phyloP scores from a whole-genome alignment of 2,113 vertebrate species.

The Xenotilapia caudafasciata region DNA sequence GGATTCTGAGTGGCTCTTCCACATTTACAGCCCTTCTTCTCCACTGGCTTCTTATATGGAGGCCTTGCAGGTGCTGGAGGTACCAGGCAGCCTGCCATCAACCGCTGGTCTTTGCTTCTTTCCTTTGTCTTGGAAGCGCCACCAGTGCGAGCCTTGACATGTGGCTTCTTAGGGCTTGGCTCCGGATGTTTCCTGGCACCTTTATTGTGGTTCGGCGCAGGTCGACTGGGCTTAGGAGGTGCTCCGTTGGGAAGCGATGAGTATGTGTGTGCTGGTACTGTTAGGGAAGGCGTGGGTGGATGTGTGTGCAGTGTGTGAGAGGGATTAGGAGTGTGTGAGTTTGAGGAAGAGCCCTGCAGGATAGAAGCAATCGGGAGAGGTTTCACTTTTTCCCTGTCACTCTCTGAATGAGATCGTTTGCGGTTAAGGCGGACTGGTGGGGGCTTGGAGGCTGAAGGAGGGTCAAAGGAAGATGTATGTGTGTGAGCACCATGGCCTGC shows the following conservation, averaged over 20 bases:
- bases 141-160: constrained; percentile 84
- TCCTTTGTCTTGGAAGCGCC: constrained; percentile 87
- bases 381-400: constrained; percentile 91
- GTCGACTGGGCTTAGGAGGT: constrained; percentile 84
- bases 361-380: constrained; percentile 91
- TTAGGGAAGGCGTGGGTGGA: constrained; percentile 72
- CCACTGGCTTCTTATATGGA: constrained; percentile 93
- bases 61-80: constrained; percentile 85
- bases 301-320: constrained; percentile 78
- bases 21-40: constrained; percentile 98
- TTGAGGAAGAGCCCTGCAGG: constrained; percentile 82
- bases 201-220: constrained; percentile 83
- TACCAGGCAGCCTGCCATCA: constrained; percentile 82
- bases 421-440: constrained; percentile 83
- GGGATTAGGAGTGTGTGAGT: constrained; percentile 76
- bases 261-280: constrained; percentile 72
- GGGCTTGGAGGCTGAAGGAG: constrained; percentile 78
- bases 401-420: constrained; percentile 92
- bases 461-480: constrained; percentile 70
- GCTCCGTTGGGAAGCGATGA: constrained; percentile 75
- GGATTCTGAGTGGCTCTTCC: constrained; percentile 98
- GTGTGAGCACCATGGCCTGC: constrained; percentile 67
- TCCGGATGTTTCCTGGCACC: constrained; percentile 87
- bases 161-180: constrained; percentile 86
- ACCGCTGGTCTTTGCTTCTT: constrained; percentile 86